Conservation (phyloP, 1,140 invertebrate genomes). For the Leguminivora glycinivorella region DNA sequence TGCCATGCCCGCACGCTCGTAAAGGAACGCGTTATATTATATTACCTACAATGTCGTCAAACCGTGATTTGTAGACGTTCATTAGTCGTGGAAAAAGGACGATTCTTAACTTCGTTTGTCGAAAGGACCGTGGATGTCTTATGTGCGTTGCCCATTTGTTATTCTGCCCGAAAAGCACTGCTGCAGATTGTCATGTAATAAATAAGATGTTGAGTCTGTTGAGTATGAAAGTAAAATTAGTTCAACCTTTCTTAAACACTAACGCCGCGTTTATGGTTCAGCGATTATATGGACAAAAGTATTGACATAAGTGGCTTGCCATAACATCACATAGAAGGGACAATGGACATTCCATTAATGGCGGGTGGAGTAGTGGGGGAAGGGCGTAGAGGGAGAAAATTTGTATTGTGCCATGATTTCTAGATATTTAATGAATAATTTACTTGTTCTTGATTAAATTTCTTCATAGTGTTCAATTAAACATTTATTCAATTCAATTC, state of each 20-base stretch:
- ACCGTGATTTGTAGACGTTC: conserved; percentile 57
- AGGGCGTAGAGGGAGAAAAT: conserved; percentile 38
- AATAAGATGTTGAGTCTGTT: neutral
- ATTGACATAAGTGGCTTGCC: conserved; percentile 60
- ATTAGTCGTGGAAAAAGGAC: conserved; percentile 50
- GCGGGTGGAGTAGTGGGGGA: conserved; percentile 37
- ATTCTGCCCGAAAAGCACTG: neutral
- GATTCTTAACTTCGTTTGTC: conserved; percentile 35
- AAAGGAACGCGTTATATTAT: conserved; percentile 18
- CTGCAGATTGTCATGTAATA: neutral
- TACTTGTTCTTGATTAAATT: neutral
- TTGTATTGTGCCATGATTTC: conserved; percentile 50
- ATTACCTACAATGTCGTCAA: conserved; percentile 45
- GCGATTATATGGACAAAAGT: conserved; percentile 44
- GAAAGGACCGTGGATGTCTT: neutral
- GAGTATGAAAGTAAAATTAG: neutral
- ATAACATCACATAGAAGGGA: conserved; percentile 62
- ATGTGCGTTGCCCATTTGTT: neutral
- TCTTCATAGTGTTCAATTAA: neutral
- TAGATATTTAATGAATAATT: conserved; percentile 43
- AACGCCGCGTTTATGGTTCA: neutral
- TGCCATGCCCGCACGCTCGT: conserved; percentile 33
- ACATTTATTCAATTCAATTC: neutral
- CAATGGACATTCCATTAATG: conserved; percentile 61
- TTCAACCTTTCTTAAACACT: neutral